Evolutionary conservation across 2,797 vertebrate species (phyloP).

Genomic region (Rhabdophis nuchalis): DNA sequence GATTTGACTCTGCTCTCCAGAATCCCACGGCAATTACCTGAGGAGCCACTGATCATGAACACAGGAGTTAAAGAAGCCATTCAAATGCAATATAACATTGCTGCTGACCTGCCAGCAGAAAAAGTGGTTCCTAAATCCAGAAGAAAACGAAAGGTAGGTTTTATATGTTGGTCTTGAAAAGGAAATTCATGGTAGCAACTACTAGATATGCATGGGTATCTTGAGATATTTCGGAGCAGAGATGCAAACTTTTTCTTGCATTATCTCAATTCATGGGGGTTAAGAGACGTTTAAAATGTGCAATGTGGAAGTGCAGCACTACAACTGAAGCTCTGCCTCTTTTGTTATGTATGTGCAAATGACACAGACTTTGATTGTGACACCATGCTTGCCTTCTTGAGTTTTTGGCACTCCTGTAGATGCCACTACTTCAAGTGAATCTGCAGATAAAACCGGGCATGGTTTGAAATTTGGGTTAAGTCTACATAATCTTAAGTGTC

Average conservation of each 20-base stretch:
- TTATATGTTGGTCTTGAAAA: not conserved
- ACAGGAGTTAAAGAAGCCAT: constrained; percentile 68
- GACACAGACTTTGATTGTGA: not conserved
- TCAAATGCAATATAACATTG: constrained; percentile 64
- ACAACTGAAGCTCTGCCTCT: not conserved
- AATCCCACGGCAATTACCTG: constrained; percentile 77
- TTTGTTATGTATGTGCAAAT: not conserved
- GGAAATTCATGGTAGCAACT: not conserved
- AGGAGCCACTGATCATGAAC: constrained; percentile 63
- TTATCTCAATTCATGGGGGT: not conserved
- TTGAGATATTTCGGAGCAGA: not conserved
- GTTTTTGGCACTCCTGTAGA: not conserved
- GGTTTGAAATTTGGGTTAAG: not conserved
- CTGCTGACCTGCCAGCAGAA: constrained; percentile 61
- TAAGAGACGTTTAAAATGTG: not conserved
- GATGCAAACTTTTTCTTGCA: not conserved
- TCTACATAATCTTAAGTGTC: not conserved
- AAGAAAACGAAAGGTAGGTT: constrained; percentile 90
- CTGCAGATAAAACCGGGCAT: not conserved
- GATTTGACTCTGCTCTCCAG: constrained; percentile 90
- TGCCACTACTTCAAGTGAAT: not conserved
- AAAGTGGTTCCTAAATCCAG: constrained; percentile 75
- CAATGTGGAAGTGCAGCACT: not conserved
- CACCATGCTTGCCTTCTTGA: not conserved
- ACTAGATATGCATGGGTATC: not conserved